Evolutionary conservation across 1,140 invertebrate genomes (phyloP).

Genomic region (Hestina assimilis): DNA sequence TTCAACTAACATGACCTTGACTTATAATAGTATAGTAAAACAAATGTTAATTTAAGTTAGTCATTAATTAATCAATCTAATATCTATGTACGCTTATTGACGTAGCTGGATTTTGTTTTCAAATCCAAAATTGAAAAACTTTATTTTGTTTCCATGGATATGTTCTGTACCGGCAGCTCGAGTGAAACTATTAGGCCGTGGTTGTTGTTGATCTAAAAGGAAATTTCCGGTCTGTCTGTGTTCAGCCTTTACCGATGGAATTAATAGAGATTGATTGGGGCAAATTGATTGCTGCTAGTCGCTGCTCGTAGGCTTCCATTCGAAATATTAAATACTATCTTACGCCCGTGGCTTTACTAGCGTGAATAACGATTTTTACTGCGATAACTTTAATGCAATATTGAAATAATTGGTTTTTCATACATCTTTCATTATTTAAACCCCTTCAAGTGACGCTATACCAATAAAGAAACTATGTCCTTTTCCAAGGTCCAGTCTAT

Average conservation of each 20-base stretch:
- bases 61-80: too few relatives aligned
- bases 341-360: too few relatives aligned
- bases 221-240: slow-evolving; percentile 6
- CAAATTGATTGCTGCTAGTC: slow-evolving; percentile 13
- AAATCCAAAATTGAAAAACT: too few relatives aligned
- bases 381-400: not conserved
- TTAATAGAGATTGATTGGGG: slow-evolving; percentile 17
- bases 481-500: too few relatives aligned
- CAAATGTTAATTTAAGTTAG: too few relatives aligned
- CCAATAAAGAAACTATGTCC: too few relatives aligned
- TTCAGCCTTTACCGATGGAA: slow-evolving; percentile 5
- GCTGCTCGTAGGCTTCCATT: slow-evolving; percentile 1
- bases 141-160: not conserved
- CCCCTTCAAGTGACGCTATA: too few relatives aligned
- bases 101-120: too few relatives aligned
- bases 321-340: slow-evolving; percentile 9
- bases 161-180: not conserved
- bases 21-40: too few relatives aligned
- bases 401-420: not conserved
- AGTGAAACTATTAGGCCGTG: not conserved
- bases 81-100: too few relatives aligned
- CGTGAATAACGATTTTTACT: not conserved
- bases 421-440: too few relatives aligned
- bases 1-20: too few relatives aligned
- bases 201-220: not conserved